Evolutionary conservation across 2,888 invertebrate genomes (phyloP), one percentile per base, ranked within the genome.

Genomic region (Onchidella celtica): DNA sequence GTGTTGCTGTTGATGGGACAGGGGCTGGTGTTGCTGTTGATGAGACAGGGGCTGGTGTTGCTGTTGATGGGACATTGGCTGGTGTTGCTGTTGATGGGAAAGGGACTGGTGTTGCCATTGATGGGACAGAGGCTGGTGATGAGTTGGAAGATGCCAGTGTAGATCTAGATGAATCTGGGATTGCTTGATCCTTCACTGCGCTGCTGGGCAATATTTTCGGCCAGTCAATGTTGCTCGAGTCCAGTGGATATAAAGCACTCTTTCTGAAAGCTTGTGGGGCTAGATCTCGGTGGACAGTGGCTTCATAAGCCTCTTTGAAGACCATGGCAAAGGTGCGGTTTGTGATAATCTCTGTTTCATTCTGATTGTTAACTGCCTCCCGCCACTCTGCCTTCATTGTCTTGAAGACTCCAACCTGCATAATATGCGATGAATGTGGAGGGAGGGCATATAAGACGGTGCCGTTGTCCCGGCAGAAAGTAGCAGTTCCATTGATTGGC

Each of bases 321-420:
- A 66, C 66, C 29, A 32, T 4, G 32, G 66, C 66, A 70, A 70
- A 70, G 3, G 24, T 70, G 6, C 40, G 6, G n/a, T 70, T 70
- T 27, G 70, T 70, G 34, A 74, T 24, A 3, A 74, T 61, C 3
- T 61, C 74, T 29, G 21, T 47, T 34, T 70, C 70, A 70, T 70
- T 70, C 21, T 70, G 40, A n/a, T 34, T 70, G 14, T 40, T 36
- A 3, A 74, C 63, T n/a, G 63, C 63, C 36, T 57, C 61, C 21
- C 55, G 17, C 74, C 74, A 74, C 29, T 29, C 59, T 2, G 29
- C 11, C 32, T 59, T 74, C 36, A 61, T 36, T 17, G 74, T 36
- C 32, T 57, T 59, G 29, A 59, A 74, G 11, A 74, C 61, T 6
- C 74, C 74, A 4, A 61, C 74, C 27, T 74, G 74, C 21, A 74